Base-by-base conservation (phyloP, 2,888 invertebrate species). In the Orthosia gracilis region DNA sequence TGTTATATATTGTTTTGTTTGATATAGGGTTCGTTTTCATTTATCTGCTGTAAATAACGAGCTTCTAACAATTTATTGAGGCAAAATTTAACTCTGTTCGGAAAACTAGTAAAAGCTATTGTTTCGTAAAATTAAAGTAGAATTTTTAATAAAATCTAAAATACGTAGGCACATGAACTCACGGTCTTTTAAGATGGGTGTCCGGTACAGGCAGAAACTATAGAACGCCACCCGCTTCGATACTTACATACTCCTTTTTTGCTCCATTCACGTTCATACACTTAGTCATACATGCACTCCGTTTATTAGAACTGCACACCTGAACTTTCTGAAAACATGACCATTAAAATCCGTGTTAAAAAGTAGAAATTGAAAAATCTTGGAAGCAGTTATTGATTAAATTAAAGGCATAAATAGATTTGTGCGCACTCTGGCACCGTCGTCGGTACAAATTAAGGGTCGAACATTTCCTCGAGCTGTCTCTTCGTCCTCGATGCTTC, bases 401-500 rank as follows among this genome's bases (percentile, higher is more conserved):
- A 79, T 81, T 85, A 77, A 47, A 62, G 3, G 59, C 18, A 7
- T 61, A 86, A 79, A 82, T 82, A 71, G 81, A 81, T 86, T 84
- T 64, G 13, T 68, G 57, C 40, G 69, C 76, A 52, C 69, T 31
- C 49, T 45, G 18, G 5, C 65, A 64, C 12, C 47, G 47, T 59
- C 80, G 47, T 66, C 70, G 59, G 21, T 74, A 73, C 70, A 73
- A 80, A 80, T 78, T 58, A 83, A 81, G 77, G 80, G 65, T 17
- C 63, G 54, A 63, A 55, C 79, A 61, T 69, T 76, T 71, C 47
- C 63, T 70, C 71, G 74, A 63, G 81, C 82, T 76, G 82, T 80
- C 66, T 61, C 59, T 13, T 31, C 40, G 61, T 78, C 80, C 69
- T 84, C 78, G 85, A 86, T 85, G 78, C 83, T 87, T 84, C 86